Evolutionary conservation across 2,797 vertebrate species (phyloP), one percentile per base, ranked within the genome.

Genomic region (Microctenopoma lineatum): DNA sequence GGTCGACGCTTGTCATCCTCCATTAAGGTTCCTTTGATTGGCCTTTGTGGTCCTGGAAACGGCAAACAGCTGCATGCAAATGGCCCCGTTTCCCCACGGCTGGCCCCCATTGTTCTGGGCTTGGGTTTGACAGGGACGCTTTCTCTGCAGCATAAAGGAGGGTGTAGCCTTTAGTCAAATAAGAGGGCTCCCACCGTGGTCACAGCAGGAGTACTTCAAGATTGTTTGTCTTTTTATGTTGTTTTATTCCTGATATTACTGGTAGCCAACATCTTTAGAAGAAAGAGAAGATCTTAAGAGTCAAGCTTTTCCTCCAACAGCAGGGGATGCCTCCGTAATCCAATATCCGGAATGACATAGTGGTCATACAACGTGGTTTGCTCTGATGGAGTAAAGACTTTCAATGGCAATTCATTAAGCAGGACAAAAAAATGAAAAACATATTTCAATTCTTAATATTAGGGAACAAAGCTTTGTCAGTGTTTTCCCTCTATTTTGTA

Each of bases 21-120:
- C 88, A 93, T 96, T 96, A 97, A 94, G 90, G 86, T 90, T 90
- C 92, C 92, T 95, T 93, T 94, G 93, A 95, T 95, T 95, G 95
- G 94, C 92, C 94, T 97, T 96, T 97, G 95, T 93, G 92, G 89
- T 96, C 94, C 94, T 95, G 94, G 96, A 96, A 96, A 95, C 88
- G 92, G 94, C 95, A 96, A 97, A 97, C 96, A 97, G 96, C 95
- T 96, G 95, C 95, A 96, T 96, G 96, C 95, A 96, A 97, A 97
- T 95, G 93, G 95, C 80, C 90, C 91, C 81, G 92, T 88, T 94
- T 93, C 94, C 92, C 94, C 51, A 80, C 89, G 90, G 92, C 92
- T 94, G 92, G 93, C 91, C 94, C 91, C 95, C 90, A 96, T 96
- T 97, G 96, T 95, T 93, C 94, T 89, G 92, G 82, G 91, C 93